Percentiles rank a stretch among this genome's conserved stretches.
These are phyloP conservation scores for Cirrhinus molitorella DNA, from an alignment of 2,797 vertebrate species.

Conservation along the genomic window DNA sequence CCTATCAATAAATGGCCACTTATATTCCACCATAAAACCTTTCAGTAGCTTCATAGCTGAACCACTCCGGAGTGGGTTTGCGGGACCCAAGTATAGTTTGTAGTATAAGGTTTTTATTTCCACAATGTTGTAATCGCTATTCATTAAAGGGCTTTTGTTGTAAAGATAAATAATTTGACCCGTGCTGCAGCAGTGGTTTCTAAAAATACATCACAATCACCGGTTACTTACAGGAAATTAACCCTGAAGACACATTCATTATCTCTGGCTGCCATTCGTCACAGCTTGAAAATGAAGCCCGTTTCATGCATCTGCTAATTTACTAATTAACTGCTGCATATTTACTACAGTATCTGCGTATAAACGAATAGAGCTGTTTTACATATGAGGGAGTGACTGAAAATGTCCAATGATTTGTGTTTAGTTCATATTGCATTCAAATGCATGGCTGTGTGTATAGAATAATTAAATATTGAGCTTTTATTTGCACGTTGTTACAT, in stretches of 20 bases:
- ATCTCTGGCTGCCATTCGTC: slow-evolving; percentile 69
- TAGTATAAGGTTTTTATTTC: not conserved
- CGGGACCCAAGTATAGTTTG: not conserved
- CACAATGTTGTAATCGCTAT: not conserved
- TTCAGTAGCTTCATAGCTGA: not conserved
- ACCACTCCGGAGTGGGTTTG: not conserved
- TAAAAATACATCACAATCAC: slow-evolving; percentile 50
- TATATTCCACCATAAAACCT: slow-evolving; percentile 20
- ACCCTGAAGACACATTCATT: slow-evolving; percentile 62
- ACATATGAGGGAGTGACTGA: not conserved
- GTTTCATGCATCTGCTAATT: slow-evolving; percentile 36
- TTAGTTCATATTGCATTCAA: not conserved
- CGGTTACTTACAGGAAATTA: slow-evolving; percentile 40
- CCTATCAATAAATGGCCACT: slow-evolving; percentile 8
- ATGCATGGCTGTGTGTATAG: not conserved
- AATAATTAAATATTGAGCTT: not conserved
- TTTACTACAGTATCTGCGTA: slow-evolving; percentile 3
- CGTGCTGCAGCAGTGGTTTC: slow-evolving; percentile 44
- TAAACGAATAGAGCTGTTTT: slow-evolving; percentile 10
- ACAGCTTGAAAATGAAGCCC: slow-evolving; percentile 46
- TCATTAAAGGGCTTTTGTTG: slow-evolving; percentile 54
- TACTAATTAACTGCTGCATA: slow-evolving; percentile 38
- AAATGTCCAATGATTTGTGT: not conserved
- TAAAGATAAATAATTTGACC: slow-evolving; percentile 23
- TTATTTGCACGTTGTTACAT: not conserved